These are phyloP conservation scores for Percopsis transmontana DNA, from an alignment of 2,113 vertebrate genomes.

Conservation along the genomic window DNA sequence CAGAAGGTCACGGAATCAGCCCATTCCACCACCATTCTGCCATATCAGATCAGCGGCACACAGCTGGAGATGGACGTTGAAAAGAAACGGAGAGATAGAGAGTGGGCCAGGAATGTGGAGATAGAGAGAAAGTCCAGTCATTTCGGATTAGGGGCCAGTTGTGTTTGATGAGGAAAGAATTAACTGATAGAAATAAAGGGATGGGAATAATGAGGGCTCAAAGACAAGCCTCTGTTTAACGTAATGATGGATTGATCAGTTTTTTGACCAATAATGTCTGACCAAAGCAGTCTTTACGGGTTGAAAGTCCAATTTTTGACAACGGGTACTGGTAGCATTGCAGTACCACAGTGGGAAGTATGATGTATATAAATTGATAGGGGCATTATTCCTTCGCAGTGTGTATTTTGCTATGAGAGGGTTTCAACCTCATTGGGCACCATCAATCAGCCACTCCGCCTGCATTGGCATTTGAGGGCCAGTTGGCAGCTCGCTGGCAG, in stretches of 20 bases:
- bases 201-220: neutral
- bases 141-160: slow-evolving; percentile 39
- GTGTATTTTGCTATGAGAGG: neutral
- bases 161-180: slow-evolving; percentile 35
- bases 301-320: too few species aligned
- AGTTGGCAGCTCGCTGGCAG: slow-evolving; percentile 45
- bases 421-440: slow-evolving; percentile 25
- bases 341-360: too few species aligned
- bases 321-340: too few species aligned
- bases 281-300: too few species aligned
- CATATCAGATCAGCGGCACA: slow-evolving; percentile 14
- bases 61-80: neutral
- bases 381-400: neutral
- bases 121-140: slow-evolving; percentile 24
- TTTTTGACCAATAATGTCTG: slow-evolving; percentile 1
- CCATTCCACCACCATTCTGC: slow-evolving; percentile 1
- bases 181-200: slow-evolving; percentile 16
- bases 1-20: slow-evolving; percentile 41
- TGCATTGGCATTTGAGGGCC: slow-evolving; percentile 36
- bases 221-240: slow-evolving; percentile 12
- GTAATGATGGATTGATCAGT: neutral
- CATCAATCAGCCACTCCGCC: slow-evolving; percentile 49
- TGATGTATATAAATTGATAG: neutral
- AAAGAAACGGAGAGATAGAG: slow-evolving; percentile 19
- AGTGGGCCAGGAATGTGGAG: neutral